Evolutionary conservation across 2,888 invertebrate species (phyloP).

Genomic region (Nemurella pictetii): DNA sequence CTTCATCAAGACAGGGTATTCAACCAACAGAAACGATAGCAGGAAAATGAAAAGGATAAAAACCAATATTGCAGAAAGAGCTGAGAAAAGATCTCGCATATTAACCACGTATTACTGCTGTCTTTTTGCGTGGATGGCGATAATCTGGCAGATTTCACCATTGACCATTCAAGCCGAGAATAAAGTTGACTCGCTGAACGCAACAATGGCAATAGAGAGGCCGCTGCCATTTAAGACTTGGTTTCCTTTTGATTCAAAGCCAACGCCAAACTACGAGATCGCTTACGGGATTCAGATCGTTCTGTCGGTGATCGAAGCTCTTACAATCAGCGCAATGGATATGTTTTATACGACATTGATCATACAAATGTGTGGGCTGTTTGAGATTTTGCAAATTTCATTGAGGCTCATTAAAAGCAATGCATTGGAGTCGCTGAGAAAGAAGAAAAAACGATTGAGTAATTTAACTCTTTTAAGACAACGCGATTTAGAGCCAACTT

Average conservation of each 20-base stretch:
- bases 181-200: neutral
- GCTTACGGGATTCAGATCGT: constrained; percentile 20
- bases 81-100: neutral
- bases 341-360: constrained; percentile 3
- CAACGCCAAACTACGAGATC: constrained; percentile 32
- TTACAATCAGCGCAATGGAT: neutral
- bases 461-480: neutral
- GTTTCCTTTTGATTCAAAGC: constrained; percentile 9
- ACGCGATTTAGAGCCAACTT: neutral
- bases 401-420: neutral
- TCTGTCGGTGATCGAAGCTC: neutral
- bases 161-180: neutral
- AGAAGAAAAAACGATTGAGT: neutral
- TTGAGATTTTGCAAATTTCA: neutral
- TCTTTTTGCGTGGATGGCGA: neutral
- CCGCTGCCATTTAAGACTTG: neutral
- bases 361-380: constrained; percentile 3
- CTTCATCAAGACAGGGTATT: neutral
- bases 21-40: neutral
- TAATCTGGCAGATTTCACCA: neutral
- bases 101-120: neutral
- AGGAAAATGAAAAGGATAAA: neutral
- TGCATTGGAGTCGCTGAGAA: neutral
- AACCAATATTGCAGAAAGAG: neutral
- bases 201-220: neutral